Evolutionary conservation across 2,113 vertebrate species (phyloP), one percentile per base, ranked within the genome.

Genomic region (Peromyscus californicus): DNA sequence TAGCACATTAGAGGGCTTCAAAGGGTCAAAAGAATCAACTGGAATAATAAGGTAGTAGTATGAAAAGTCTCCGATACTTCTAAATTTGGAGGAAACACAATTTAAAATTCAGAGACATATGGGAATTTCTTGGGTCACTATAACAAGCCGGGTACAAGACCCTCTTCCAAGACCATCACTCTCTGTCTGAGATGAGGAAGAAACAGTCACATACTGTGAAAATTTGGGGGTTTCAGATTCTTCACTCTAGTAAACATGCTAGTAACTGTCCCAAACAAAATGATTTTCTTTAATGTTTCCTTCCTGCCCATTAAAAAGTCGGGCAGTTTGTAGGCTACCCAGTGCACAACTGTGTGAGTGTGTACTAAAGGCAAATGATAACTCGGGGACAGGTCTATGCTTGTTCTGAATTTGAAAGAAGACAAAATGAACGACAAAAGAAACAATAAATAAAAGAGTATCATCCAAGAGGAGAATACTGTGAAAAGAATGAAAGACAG

Each of bases 391-490:
- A 97, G 45, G 31, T 75, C 79, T 83, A 83, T 82, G 80, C 79
- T 90, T 95, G 33, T 86, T 78, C 31, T 65, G 74, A 92, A 86
- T 93, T 76, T 83, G 92, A 90, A 3, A 82, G 78, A 93, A 78
- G 59, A 96, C 69, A 97, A 94, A 91, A 96, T 21, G 57, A 93
- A 85, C 79, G 74, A 72, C 70, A 39, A 96, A 96, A 95, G 69
- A n/a, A 92, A 54, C 82, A 92, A 90, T 76, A 93, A 96, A 95
- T 87, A 95, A 97, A 29, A 97, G n/a, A 97, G 54, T 96, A 91
- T 91, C 82, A 97, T 13, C 89, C 39, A 70, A 91, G 39, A 90
- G 79, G 26, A 51, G 57, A 87, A 83, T 83, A 90, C n/a, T 80
- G 8, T 87, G 22, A 61, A 26, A 95, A 89, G 59, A 88, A 61